Conservation (phyloP, 2,113 vertebrate genomes). For the Lonchura striata region DNA sequence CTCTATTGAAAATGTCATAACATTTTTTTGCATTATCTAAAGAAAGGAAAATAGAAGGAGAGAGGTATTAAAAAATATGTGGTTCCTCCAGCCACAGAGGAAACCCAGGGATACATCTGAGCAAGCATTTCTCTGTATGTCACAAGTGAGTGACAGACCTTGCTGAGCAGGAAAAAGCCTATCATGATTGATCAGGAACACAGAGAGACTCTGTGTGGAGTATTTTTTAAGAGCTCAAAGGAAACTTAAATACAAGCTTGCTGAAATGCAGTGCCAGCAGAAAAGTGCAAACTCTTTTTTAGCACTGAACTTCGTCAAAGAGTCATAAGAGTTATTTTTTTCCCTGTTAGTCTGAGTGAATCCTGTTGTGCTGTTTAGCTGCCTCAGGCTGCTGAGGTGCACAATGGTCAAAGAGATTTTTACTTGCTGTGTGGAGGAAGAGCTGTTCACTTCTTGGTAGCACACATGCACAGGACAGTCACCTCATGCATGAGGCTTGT, state of each 20-base stretch:
- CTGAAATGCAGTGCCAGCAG: not conserved
- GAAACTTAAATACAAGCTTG: not conserved
- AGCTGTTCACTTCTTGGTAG: not conserved
- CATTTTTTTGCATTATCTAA: not conserved
- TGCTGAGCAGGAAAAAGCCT: not conserved
- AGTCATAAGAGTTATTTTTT: not conserved
- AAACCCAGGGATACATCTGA: not conserved
- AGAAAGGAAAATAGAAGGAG: not conserved
- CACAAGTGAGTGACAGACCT: not conserved
- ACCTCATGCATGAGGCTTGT: not conserved
- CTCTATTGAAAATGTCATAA: not conserved
- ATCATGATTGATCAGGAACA: not conserved
- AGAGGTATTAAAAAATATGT: rapidly evolving
- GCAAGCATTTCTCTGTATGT: not conserved
- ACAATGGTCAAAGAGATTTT: not conserved
- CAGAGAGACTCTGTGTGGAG: not conserved
- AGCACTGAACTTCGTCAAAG: not conserved
- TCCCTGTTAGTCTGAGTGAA: not conserved
- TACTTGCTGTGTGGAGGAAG: not conserved
- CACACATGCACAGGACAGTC: rapidly evolving
- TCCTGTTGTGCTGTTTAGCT: not conserved
- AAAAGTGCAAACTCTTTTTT: not conserved
- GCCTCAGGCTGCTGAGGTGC: not conserved
- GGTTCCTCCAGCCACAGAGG: not conserved
- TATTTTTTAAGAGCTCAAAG: not conserved